Base-by-base conservation (phyloP, 2,888 invertebrate species). In the Drosophila mimica region DNA sequence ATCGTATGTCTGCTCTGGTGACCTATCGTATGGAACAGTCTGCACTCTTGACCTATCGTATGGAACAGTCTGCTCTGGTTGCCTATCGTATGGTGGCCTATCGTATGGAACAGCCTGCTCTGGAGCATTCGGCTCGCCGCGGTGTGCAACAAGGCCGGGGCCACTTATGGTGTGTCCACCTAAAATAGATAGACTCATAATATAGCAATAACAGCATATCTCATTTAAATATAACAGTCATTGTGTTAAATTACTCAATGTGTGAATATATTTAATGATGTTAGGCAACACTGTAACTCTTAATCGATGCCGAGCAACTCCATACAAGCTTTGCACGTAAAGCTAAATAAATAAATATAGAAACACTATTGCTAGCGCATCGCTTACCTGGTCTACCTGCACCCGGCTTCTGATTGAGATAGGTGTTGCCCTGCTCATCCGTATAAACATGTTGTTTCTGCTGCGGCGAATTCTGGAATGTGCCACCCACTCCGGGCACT, bases 401-500 rank as follows among this genome's bases (percentile, higher is more conserved):
- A 25, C 70, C 68, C 6, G 68, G 52, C 13, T 56, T 72, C 2
- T 43, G 49, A 28, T 88, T 46, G 2, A 64, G 53, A 67, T 54
- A 85, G 0, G 75, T 76, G 36, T 64, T 85, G 9, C 85, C 85
- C 7, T 17, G 49, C 3, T 60, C 81, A 58, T 88, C 81, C 0
- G 54, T 74, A 31, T 70, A 85, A 20, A 66, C 68, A 52, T 83
- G 79, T 34, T 68, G 28, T 11, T 79, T 65, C 0, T 57, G 52
- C 7, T 17, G 17, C 0, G 74, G 43, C 0, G 63, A 5, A 31
- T 83, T 61, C 40, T 81, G 69, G 51, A 85, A 85, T 8, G 72
- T 68, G 6, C 84, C 84, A 0, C 9, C 11, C 0, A 85, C 83
- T 0, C 84, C 88, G 7, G 86, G 75, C 33, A 85, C 88, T 28